phyloP scores from a whole-genome alignment of 2,888 invertebrate species.

The Ennomos fuscantarius region DNA sequence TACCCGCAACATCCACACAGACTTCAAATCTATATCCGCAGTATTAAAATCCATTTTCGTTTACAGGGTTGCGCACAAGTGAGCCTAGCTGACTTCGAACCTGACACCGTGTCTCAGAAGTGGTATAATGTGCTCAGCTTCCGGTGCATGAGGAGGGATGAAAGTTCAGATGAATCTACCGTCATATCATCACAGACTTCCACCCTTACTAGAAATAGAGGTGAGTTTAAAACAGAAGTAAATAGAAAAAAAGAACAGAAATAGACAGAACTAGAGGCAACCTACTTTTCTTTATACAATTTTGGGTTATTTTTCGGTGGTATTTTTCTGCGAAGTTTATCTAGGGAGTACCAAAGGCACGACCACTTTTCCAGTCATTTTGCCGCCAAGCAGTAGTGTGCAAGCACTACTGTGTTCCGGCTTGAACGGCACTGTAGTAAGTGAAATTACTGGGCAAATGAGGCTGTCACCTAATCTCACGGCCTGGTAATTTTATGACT shows the following conservation, averaged over 20 bases:
- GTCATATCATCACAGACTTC: slow-evolving; percentile 98
- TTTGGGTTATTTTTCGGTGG: no score
- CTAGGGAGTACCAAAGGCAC: no score
- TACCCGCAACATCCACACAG: background rate
- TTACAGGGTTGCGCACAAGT: slow-evolving; percentile 97
- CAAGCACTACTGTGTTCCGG: no score
- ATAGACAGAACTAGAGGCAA: no score
- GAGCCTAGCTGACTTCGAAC: slow-evolving; percentile 96
- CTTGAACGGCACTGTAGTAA: no score
- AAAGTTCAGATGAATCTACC: slow-evolving; percentile 98
- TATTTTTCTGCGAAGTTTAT: no score
- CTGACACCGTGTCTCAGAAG: slow-evolving; percentile 91
- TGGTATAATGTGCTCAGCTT: slow-evolving; percentile 98
- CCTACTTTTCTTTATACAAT: background rate
- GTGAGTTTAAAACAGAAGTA: slow-evolving; percentile 52
- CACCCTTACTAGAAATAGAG: slow-evolving; percentile 96
- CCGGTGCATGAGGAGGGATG: slow-evolving; percentile 88
- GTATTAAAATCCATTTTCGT: slow-evolving; percentile 42
- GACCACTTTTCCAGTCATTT: no score
- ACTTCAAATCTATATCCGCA: slow-evolving; percentile 1
- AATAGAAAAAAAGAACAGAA: no score
- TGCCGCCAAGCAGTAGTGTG: no score
- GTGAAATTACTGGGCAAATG: no score
- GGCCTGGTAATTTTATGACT: no score
- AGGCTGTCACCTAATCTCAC: no score